Percentiles rank a stretch among this genome's conserved stretches.
phyloP scores from a whole-genome alignment of 2,888 invertebrate genomes.

The Eremobia ochroleuca region DNA sequence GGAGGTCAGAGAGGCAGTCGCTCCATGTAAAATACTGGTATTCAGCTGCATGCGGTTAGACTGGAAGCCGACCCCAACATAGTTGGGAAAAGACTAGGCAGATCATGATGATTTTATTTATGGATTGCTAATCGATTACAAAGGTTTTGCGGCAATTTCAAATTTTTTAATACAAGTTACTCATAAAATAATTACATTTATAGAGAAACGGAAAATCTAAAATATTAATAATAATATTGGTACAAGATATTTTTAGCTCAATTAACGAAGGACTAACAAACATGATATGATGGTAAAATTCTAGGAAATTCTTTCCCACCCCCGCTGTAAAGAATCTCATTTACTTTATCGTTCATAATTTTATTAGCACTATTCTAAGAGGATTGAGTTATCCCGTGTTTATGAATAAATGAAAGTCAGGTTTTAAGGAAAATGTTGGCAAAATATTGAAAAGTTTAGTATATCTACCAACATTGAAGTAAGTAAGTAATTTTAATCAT shows the following conservation, averaged over 20 bases:
- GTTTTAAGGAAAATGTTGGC: background rate
- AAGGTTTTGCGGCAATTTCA: background rate
- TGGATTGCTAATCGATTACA: background rate
- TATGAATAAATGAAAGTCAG: background rate
- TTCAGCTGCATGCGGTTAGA: no score
- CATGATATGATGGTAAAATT: background rate
- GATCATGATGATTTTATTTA: no score
- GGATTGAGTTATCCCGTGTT: conserved; percentile 1
- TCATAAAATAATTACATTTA: background rate
- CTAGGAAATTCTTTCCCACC: background rate
- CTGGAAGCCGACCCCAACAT: no score
- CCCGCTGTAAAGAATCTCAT: background rate
- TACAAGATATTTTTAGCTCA: background rate
- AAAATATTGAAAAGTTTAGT: no score
- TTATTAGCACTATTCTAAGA: background rate
- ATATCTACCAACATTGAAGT: background rate
- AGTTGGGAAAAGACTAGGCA: no score
- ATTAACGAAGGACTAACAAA: background rate
- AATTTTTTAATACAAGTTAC: background rate
- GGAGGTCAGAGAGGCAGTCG: no score
- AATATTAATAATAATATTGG: background rate
- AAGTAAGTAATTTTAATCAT: background rate
- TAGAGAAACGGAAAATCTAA: background rate
- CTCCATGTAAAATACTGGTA: no score
- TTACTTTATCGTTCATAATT: conserved; percentile 20